Evolutionary conservation across 2,113 vertebrate species (phyloP).

Genomic region (Indri indri): DNA sequence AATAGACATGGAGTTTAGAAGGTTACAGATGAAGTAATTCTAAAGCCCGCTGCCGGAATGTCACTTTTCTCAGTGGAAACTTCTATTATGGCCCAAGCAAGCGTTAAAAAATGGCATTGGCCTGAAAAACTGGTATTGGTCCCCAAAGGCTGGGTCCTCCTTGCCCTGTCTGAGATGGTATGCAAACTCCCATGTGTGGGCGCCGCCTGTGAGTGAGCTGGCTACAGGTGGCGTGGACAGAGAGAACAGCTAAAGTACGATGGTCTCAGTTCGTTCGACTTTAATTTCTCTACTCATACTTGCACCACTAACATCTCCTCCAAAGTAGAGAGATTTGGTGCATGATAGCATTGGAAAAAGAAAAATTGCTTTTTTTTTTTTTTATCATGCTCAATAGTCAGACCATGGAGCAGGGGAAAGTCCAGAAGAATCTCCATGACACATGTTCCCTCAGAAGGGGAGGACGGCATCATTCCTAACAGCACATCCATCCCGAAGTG

Average conservation of each 20-base stretch:
- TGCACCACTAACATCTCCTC: fast-evolving
- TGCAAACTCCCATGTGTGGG: fast-evolving
- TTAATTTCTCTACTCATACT: neutral
- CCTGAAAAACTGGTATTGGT: fast-evolving
- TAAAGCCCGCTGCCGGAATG: neutral
- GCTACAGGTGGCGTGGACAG: neutral
- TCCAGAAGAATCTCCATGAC: neutral
- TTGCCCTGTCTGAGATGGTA: neutral
- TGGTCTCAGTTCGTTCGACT: neutral
- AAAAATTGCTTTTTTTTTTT: neutral
- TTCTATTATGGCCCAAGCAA: neutral
- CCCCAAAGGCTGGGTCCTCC: neutral
- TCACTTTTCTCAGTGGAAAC: neutral
- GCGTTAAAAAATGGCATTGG: too few species aligned
- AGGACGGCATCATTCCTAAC: neutral
- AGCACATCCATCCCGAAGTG: neutral
- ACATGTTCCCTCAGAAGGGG: neutral
- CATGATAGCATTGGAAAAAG: neutral
- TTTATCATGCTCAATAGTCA: neutral
- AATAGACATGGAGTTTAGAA: neutral
- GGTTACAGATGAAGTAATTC: neutral
- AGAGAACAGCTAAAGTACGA: neutral
- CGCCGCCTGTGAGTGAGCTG: neutral
- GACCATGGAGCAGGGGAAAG: neutral
- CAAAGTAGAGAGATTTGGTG: neutral